Evolutionary conservation across 2,888 invertebrate genomes (phyloP), one percentile per base, ranked within the genome.

Genomic region (Fabriciana adippe): DNA sequence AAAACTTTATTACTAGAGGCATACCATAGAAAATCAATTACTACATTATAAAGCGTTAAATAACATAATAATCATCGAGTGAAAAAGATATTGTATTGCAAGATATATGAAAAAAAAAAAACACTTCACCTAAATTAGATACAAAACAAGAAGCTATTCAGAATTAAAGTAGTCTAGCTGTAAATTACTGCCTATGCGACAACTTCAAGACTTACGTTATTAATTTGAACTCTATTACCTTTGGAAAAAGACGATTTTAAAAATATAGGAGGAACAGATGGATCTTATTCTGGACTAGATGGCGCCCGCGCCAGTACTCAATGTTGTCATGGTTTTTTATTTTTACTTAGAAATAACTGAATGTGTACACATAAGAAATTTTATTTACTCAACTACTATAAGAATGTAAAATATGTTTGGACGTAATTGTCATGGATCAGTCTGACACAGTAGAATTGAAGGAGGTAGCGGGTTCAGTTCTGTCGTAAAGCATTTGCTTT

Each of bases 111-210:
- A 51, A 63, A 16, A 51, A 63, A 16, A 63, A 21, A 16, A 18
- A 75, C 35, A 11, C 35, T 41, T 41, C 0, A 41, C 11, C 35
- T 41, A 41, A 79, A 79, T 80, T 79, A 75, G 75, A 74, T 67
- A 70, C 81, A 78, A 82, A 75, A 76, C 80, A 81, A 73, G 73
- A 74, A 57, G 69, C 68, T 73, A 71, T 73, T 73, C 72, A 70
- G 66, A 67, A 72, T 73, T 75, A 73, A 67, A 67, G 67, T 68
- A 73, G 67, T 68, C 60, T 66, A 64, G 70, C 64, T 57, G 67
- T 73, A 67, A 75, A 72, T 73, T 71, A 74, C 54, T 54, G 59
- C 14, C 35, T 41, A 45, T 18, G 41, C 50, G 51, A 61, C 51
- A 61, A 26, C 41, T 62, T 53, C 26, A 4, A n/a, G 48, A 15